These are phyloP conservation scores for Microtus ochrogaster DNA, from an alignment of 2,113 vertebrate species.

Conservation along the genomic window DNA sequence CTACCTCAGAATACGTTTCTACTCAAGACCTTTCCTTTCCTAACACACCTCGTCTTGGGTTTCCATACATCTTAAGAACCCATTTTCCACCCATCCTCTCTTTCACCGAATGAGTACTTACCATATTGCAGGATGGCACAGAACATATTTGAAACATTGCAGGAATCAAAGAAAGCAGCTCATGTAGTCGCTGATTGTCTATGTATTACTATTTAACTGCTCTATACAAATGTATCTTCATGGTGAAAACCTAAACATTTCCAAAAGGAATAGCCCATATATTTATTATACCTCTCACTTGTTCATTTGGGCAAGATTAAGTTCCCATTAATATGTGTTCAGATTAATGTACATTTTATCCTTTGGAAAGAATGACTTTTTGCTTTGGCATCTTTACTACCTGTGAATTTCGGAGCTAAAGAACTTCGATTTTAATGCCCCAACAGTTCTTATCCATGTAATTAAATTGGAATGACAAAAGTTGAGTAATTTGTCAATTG, in stretches of 20 bases:
- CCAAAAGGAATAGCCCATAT: neutral
- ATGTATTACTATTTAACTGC: conserved; percentile 35
- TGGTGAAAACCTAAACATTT: conserved; percentile 43
- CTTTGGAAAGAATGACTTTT: conserved; percentile 34
- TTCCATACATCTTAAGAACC: neutral
- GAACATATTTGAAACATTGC: conserved; percentile 47
- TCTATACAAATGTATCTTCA: neutral
- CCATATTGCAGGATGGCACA: neutral
- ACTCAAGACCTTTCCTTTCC: neutral
- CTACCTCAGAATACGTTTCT: neutral
- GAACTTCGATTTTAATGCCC: conserved; percentile 24
- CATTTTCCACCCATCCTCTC: neutral
- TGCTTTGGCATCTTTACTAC: neutral
- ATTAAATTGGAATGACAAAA: conserved; percentile 62
- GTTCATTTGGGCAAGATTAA: neutral
- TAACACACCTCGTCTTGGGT: neutral
- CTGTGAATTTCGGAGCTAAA: conserved; percentile 1
- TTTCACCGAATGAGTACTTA: neutral
- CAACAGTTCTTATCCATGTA: conserved; percentile 50
- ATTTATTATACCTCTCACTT: neutral
- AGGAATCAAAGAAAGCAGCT: conserved; percentile 13
- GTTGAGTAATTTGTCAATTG: conserved; percentile 56
- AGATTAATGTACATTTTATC: neutral
- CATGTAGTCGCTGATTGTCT: neutral
- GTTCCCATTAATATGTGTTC: conserved; percentile 27